Base-by-base conservation (phyloP, 1,140 invertebrate species). In the Philopotamus ludificatus region DNA sequence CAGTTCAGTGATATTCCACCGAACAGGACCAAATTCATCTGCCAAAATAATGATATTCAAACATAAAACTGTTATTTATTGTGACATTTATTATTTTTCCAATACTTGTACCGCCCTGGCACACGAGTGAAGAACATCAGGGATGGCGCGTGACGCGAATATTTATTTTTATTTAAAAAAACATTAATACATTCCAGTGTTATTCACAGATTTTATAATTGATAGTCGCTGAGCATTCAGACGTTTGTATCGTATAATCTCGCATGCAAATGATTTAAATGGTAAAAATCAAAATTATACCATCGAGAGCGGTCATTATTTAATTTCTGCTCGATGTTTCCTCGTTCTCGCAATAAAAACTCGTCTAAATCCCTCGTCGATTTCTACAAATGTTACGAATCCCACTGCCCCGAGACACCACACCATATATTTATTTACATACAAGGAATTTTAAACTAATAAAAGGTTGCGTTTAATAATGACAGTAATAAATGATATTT, bases 21-120 rank as follows among this genome's bases (percentile, higher is more conserved):
- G 10, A 12, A 25, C 20, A 21, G 25, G 3, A 54, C 22, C 49
- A 12, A 51, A 41, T 41, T 63, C 60, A 25, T 20, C 51, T 61
- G 44, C 53, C 23, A 66, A 54, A 57, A 65, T 66, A 66, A 66
- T 66, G 53, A 60, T 60, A 66, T 59, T 66, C 64, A 59, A 60
- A 66, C 64, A 60, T 60, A 66, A 66, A 59, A 59, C 21, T 28
- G 57, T 66, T 34, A 66, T 66, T 59, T 66, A 66, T 50, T 20
- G 28, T 60, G 64, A 66, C 64, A 66, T 66, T 66, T 60, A 66
- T 59, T 66, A 66, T 66, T 66, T 66, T 66, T 66, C 64, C 64
- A 60, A 66, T 66, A 66, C 20, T n/a, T n/a, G n/a, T n/a, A n/a
- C n/a, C n/a, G 8, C 20, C 10, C 25, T 25, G 8, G 4, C 18